phyloP scores from a whole-genome alignment of 1,140 invertebrate genomes.

The Brachystomella parvula region DNA sequence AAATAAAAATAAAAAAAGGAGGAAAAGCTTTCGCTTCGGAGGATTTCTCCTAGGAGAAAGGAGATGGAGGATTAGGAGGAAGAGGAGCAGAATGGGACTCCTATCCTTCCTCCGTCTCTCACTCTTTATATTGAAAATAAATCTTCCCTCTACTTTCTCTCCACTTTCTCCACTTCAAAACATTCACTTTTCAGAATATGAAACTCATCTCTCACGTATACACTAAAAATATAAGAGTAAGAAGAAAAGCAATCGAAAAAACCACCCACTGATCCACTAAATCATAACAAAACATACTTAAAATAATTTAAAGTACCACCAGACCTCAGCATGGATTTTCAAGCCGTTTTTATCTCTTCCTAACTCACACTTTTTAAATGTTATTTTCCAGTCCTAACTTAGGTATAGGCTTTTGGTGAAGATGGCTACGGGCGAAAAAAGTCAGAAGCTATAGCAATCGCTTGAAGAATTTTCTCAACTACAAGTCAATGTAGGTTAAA shows the following conservation, averaged over 20 bases:
- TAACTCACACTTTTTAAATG: not conserved
- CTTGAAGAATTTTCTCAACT: not conserved
- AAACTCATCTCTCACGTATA: not conserved
- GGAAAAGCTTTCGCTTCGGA: conserved; percentile 17
- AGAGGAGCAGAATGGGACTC: conserved; percentile 11
- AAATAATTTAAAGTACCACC: not conserved
- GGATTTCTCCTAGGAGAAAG: too few relatives aligned
- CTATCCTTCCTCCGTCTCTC: not conserved
- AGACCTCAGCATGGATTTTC: not conserved
- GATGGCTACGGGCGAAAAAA: too few relatives aligned
- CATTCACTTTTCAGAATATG: not conserved
- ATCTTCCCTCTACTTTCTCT: conserved; percentile 26
- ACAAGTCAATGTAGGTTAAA: not conserved
- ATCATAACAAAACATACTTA: not conserved
- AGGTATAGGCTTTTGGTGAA: too few relatives aligned
- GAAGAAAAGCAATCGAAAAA: not conserved
- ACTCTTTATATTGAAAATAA: conserved; percentile 30
- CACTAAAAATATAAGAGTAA: not conserved
- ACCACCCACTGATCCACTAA: not conserved
- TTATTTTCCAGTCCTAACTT: not conserved
- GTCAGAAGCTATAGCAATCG: not conserved
- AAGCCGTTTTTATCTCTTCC: too few relatives aligned
- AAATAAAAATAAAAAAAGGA: conserved; percentile 1
- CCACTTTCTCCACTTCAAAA: conserved; percentile 3
- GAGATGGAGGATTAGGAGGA: not conserved